Evolutionary conservation across 2,113 vertebrate species (phyloP), one percentile per base, ranked within the genome.

Genomic region (Gadus macrocephalus): DNA sequence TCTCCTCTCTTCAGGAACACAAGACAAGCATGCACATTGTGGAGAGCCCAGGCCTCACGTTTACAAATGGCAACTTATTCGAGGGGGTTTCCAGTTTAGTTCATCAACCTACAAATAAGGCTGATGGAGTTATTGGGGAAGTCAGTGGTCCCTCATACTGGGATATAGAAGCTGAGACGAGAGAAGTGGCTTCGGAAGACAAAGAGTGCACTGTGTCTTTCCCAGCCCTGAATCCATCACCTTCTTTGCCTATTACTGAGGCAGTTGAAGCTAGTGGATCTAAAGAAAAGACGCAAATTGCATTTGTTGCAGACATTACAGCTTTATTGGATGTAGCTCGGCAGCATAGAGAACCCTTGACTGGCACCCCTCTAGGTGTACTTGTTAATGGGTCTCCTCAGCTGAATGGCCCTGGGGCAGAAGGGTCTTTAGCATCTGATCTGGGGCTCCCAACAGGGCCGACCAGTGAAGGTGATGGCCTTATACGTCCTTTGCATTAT

Each of bases 211-310:
- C 66, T 60, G 85, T 92, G 12, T 92, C 90, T 12, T 93, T 93
- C 72, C 91, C 92, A 71, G 83, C 88, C 72, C 82, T 93, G 42
- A 90, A 86, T 73, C 84, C 87, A 14, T 93, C 92, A 17, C 91
- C 91, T 2, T 92, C 91, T 53, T 86, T 91, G 73, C 79, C 79
- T 16, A 31, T 81, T 62, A 71, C 81, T 64, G 73, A 78, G 38
- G 27, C 65, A 9, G 84, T 82, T 67, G 70, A 75, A 73, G 56
- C 66, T 7, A 77, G 67, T 53, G 20, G 27, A 15, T 71, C 68
- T 66, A 77, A 72, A 68, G 66, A 75, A 53, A 86, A 77, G 15
- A 35, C 7, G 72, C 49, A 28, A 27, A 55, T 53, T 73, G 59
- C 70, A 69, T 73, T 17, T 1, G 55, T 15, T 66, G 6, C 11